Conservation (phyloP, 2,113 vertebrate genomes). For the Saimiri boliviensis region DNA sequence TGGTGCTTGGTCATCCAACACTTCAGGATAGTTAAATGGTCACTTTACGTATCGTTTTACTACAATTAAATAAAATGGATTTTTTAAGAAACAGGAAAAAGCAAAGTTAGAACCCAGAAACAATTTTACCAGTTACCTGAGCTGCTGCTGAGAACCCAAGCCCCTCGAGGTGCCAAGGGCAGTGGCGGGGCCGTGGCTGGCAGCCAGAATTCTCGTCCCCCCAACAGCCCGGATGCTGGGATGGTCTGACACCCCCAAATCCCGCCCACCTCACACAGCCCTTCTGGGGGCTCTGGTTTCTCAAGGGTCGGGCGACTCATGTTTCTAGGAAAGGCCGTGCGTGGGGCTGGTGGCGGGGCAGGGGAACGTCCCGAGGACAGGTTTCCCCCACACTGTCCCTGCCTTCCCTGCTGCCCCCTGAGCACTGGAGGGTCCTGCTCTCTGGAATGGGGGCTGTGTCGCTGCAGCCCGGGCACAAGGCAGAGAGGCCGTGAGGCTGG, state of each 20-base stretch:
- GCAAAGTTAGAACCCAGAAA: neutral
- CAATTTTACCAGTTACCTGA: neutral
- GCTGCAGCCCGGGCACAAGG: neutral
- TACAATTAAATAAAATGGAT: neutral
- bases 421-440: too few species aligned
- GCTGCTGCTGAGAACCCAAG: neutral
- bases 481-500: neutral
- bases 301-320: too few species aligned
- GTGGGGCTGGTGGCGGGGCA: too few species aligned
- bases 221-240: fast-evolving
- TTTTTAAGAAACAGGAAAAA: neutral
- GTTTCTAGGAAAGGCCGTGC: too few species aligned
- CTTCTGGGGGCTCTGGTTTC: neutral
- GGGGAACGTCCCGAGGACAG: too few species aligned
- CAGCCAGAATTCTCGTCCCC: neutral
- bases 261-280: neutral
- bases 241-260: neutral
- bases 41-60: neutral
- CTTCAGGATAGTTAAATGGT: neutral
- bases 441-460: too few species aligned
- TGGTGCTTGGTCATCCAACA: fast-evolving
- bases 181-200: neutral
- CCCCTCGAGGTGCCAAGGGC: neutral
- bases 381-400: too few species aligned
- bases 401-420: too few species aligned